Conservation (phyloP, 2,888 invertebrate genomes). For the Parthenolecanium corni region DNA sequence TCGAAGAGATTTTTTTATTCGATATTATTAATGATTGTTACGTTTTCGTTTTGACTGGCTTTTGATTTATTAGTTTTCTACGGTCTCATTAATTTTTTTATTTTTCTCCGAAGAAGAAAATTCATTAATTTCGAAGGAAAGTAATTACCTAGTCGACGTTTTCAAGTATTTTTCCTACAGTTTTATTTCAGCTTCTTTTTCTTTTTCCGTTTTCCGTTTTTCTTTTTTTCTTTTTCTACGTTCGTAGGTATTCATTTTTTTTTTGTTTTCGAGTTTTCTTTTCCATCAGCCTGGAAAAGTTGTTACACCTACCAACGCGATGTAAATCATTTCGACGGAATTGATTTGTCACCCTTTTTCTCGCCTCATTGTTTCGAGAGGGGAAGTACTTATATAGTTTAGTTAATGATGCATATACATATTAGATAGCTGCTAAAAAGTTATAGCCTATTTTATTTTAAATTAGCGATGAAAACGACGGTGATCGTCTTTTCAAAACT, state of each 20-base stretch:
- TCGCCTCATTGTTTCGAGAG: too few relatives aligned
- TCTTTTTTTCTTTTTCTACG: too few relatives aligned
- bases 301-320: conserved; percentile 1
- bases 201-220: conserved; percentile 9
- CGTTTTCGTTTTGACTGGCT: conserved; percentile 27
- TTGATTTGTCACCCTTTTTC: conserved; percentile 18
- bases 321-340: conserved; percentile 24
- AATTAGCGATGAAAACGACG: too few relatives aligned
- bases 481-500: too few relatives aligned
- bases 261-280: too few relatives aligned
- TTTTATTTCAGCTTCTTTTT: conserved; percentile 17
- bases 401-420: too few relatives aligned
- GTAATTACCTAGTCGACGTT: conserved; percentile 12
- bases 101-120: neutral
- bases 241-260: too few relatives aligned
- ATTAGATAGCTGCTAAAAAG: too few relatives aligned
- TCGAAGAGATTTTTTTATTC: conserved; percentile 17
- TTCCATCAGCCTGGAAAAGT: neutral
- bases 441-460: too few relatives aligned
- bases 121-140: conserved; percentile 24
- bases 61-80: conserved; percentile 27
- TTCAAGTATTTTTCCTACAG: neutral
- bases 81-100: conserved; percentile 23
- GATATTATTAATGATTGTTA: conserved; percentile 27
- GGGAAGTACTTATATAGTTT: too few relatives aligned